Percentiles rank a stretch among this genome's conserved stretches.
Conservation (phyloP, 2,888 invertebrate genomes). For the Nesidiocoris tenuis region DNA sequence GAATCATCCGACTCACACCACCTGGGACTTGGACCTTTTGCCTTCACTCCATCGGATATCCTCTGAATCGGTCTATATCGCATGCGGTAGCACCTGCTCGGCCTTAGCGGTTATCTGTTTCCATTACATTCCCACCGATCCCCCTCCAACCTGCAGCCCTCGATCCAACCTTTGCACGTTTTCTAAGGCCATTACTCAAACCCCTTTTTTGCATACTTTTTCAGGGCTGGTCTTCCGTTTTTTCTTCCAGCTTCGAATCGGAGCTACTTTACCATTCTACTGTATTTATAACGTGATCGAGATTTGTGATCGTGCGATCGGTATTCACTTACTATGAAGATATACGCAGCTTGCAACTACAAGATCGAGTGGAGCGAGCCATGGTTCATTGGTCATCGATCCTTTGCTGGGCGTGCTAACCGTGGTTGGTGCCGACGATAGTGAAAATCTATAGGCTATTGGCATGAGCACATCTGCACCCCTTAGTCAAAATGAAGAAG, state of each 20-base stretch:
- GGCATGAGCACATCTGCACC: too few relatives aligned
- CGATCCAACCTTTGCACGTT: neutral
- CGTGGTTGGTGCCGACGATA: too few relatives aligned
- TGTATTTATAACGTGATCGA: constrained; percentile 35
- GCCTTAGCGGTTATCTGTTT: neutral
- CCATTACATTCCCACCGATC: neutral
- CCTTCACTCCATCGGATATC: neutral
- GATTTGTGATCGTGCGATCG: constrained; percentile 32
- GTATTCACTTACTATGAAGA: constrained; percentile 37
- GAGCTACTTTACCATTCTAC: constrained; percentile 34
- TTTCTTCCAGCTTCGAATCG: neutral
- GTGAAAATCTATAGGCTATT: too few relatives aligned
- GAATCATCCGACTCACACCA: neutral
- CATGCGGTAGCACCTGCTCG: neutral
- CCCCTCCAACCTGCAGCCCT: neutral
- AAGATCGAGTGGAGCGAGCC: too few relatives aligned
- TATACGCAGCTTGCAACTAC: too few relatives aligned
- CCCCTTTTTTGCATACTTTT: too few relatives aligned
- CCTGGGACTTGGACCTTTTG: neutral
- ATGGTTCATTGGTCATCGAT: too few relatives aligned
- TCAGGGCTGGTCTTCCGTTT: neutral
- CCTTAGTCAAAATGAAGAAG: too few relatives aligned
- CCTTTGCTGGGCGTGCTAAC: too few relatives aligned
- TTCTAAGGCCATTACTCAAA: neutral
- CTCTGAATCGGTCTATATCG: neutral